These are phyloP conservation scores for Gonioctena quinquepunctata DNA, from an alignment of 1,140 invertebrate species.

Conservation along the genomic window DNA sequence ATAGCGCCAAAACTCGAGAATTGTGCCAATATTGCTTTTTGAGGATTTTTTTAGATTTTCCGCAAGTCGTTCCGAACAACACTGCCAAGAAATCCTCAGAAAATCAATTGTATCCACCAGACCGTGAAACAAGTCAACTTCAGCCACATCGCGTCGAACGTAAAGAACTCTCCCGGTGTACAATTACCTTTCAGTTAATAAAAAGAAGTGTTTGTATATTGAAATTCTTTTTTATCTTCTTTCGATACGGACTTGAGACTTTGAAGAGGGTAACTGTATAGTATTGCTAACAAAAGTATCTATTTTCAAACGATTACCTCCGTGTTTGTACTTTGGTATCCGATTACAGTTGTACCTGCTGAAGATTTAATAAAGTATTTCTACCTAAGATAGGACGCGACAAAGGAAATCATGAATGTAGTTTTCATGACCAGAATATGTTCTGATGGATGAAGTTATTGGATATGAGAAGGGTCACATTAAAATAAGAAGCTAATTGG, in stretches of 20 bases:
- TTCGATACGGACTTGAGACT: neutral
- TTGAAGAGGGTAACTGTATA: neutral
- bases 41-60: too few species aligned
- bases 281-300: constrained; percentile 13
- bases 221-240: constrained; percentile 11
- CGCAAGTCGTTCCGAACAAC: too few species aligned
- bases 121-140: neutral
- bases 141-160: neutral
- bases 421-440: too few species aligned
- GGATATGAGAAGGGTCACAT: too few species aligned
- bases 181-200: neutral
- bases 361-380: neutral
- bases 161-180: constrained; percentile 2
- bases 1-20: too few species aligned
- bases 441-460: too few species aligned
- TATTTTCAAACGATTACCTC: constrained; percentile 17
- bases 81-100: too few species aligned
- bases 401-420: too few species aligned
- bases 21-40: too few species aligned
- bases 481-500: too few species aligned
- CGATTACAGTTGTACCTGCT: neutral
- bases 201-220: constrained; percentile 10
- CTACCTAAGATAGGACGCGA: too few species aligned
- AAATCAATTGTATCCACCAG: neutral
- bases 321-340: constrained; percentile 4